Base-by-base conservation (phyloP, 2,888 invertebrate genomes). In the Polyploca ridens region DNA sequence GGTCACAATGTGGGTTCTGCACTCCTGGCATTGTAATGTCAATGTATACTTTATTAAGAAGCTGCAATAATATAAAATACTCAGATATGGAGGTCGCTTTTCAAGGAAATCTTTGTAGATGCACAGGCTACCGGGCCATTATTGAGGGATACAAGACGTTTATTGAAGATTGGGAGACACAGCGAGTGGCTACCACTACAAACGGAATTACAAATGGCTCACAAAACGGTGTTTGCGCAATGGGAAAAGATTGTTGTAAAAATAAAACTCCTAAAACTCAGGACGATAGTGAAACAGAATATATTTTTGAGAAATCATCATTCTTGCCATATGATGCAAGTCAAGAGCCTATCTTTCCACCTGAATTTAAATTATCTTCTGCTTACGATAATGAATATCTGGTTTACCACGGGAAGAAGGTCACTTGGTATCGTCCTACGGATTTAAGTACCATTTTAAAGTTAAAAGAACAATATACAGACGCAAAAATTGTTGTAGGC, bases 11-110 rank as follows among this genome's bases (percentile, higher is more conserved):
- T 83, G 98, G 98, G 3, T 98, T 97, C 85, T 98, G 98, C 77
- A 98, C 98, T 0, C 98, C 98, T 2, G 98, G 98, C 14, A 97
- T 98, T 71, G 97, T 98, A 0, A 98, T 98, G 98, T 98, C 98
- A 0, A 97, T 98, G 97, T 98, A 98, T 81, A 94, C 97, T 0
- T 90, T 98, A 58, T 90, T 98, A 0, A 90, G 98, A 78, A 95
- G 94, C 69, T 82, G 81, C 65, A 83, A 76, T 64, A 84, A 84
- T 67, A 88, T 94, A 38, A 89, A 83, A 73, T 94, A 88, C 68
- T 96, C 95, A 66, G 96, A 97, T 71, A 89, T 98, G 79, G 97
- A 97, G 88, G 94, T 95, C 5, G 96, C 97, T 3, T 96, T 97
- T 75, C 97, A 97, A 94, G 97, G 97, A 82, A 95, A 94, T 74